A percentile compares a stretch with the other conserved stretches of the same genome.
Evolutionary conservation across 2,113 vertebrate genomes (phyloP).

Genomic region (Atractosteus spatula): DNA sequence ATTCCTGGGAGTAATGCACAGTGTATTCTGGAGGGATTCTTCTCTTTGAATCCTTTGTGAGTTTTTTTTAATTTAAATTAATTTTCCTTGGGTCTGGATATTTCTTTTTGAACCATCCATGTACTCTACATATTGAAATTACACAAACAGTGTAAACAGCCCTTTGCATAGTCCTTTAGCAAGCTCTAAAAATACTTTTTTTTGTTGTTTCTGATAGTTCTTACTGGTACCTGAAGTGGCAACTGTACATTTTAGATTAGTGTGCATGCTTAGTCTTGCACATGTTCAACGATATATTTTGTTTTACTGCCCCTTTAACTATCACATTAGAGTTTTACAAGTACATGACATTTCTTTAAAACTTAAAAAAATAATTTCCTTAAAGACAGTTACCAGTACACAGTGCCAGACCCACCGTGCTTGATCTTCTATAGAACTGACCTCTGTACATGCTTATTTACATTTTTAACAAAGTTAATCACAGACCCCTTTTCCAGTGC

Average conservation of each 20-base stretch:
- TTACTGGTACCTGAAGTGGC: conserved; percentile 58
- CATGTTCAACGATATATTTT: conserved; percentile 21
- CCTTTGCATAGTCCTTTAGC: conserved; percentile 22
- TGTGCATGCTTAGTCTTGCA: conserved; percentile 44
- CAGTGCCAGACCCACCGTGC: conserved; percentile 69
- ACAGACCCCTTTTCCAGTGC: conserved; percentile 46
- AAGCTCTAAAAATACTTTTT: conserved; percentile 23
- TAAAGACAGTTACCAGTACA: conserved; percentile 52
- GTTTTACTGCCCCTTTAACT: conserved; percentile 27
- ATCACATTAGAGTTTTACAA: conserved; percentile 43
- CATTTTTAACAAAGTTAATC: background rate
- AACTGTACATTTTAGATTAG: conserved; percentile 7
- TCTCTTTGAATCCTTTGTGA: too few species aligned
- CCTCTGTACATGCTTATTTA: conserved; percentile 40
- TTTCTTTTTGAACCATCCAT: conserved; percentile 33
- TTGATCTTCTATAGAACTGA: conserved; percentile 55
- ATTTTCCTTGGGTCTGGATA: conserved; percentile 53
- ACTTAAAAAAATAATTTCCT: conserved; percentile 67
- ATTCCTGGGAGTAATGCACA: too few species aligned
- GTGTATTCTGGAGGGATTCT: too few species aligned
- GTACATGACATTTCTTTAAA: conserved; percentile 51
- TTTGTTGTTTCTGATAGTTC: conserved; percentile 21
- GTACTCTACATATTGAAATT: conserved; percentile 19
- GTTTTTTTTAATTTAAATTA: conserved; percentile 41
- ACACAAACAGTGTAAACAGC: conserved; percentile 17